Evolutionary conservation across 37 sponge, comb jelly and placozoan genomes (phyloP).

Genomic region (Cliona cf. orientalis): DNA sequence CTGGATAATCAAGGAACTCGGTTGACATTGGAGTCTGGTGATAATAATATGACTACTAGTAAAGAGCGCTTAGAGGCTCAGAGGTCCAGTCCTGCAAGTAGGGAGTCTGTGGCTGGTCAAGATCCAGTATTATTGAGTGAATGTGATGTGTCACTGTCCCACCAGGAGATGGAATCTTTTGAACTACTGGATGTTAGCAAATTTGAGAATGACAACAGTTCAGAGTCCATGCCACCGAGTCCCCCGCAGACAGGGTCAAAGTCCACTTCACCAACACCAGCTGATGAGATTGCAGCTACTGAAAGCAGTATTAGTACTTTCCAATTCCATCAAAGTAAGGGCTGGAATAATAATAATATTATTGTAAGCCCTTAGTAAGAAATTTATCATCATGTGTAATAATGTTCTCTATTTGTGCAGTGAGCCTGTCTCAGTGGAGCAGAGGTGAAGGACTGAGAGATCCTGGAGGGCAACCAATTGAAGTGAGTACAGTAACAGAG

Average conservation of each 20-base stretch:
- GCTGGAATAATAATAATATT: neutral
- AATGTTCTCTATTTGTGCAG: neutral
- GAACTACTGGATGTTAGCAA: slow-evolving; percentile 7
- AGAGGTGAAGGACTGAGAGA: neutral
- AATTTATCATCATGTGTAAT: neutral
- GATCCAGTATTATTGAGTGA: neutral
- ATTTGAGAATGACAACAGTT: neutral
- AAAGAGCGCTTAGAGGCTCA: too few species aligned
- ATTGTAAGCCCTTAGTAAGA: neutral
- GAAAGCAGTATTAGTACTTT: neutral
- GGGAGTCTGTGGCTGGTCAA: neutral
- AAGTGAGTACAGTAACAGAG: too few species aligned
- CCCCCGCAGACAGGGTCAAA: neutral
- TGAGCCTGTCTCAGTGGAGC: slow-evolving; percentile 28
- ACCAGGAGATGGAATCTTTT: neutral
- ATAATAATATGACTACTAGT: too few species aligned
- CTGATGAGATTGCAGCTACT: too few species aligned
- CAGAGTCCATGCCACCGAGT: neutral
- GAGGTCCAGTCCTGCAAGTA: too few species aligned
- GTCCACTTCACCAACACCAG: too few species aligned
- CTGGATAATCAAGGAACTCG: too few species aligned
- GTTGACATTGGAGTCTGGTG: too few species aligned
- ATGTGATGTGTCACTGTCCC: too few species aligned
- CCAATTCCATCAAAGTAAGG: neutral
- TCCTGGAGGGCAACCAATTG: too few species aligned